Base-by-base conservation (phyloP, 1,140 invertebrate species). In the Danaus melanippus region DNA sequence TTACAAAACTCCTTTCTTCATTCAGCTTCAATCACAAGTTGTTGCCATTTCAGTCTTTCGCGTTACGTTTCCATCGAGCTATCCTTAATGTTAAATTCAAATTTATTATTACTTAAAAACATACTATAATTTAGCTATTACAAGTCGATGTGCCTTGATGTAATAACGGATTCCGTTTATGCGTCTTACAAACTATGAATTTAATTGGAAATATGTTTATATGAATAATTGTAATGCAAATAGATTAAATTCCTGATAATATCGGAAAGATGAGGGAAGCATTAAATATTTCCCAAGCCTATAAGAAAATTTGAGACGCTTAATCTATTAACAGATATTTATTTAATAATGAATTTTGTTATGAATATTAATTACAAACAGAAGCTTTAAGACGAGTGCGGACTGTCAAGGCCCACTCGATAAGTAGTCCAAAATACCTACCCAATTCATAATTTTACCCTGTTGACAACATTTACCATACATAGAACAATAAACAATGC, bases 31-130 rank as follows among this genome's bases (percentile, higher is more conserved):
- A 76, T 82, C 76, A 80, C 79, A 81, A 80, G 82, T 69, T 83
- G 79, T 82, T 82, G 66, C 74, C 80, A 39, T 67, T 78, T 85
- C 82, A 85, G 82, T 85, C 82, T 82, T 69, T 76, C 67, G 56
- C 59, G 60, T 76, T 69, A 59, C 69, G 56, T 69, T 71, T 73
- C 66, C 65, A 32, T 56, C 53, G 21, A 53, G 11, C 40, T 46
- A 53, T 50, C 49, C 39, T 60, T 58, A 62, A 60, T 62, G 56
- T 58, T 48, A 40, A 62, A n/a, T 11, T 56, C 6, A 44, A n/a
- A 44, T n/a, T 44, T 44, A 44, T 44, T n/a, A 44, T 44, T n/a
- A 44, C 12, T 44, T n/a, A 12, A 44, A n/a, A 12, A 44, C 4
- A 44, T n/a, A 12, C 12, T 12, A 12, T 17, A 53, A 43, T 10